phyloP scores from a whole-genome alignment of 2,113 vertebrate species.

The Xiphophorus couchianus region DNA sequence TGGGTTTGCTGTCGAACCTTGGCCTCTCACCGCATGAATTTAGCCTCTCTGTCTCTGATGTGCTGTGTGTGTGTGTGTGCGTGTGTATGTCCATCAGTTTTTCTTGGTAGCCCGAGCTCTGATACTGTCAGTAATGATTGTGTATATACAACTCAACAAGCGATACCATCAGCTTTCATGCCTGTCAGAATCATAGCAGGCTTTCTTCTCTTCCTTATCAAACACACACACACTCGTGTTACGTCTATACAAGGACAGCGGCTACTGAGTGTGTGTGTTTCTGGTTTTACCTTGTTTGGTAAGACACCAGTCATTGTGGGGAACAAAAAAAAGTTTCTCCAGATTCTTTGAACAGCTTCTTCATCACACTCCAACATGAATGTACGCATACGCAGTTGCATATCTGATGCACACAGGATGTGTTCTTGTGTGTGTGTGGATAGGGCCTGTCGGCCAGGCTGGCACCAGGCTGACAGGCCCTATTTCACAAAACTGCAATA shows the following conservation, averaged over 20 bases:
- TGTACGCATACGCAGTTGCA: no score
- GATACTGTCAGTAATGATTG: slow-evolving; percentile 24
- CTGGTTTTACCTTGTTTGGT: no score
- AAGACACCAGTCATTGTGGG: no score
- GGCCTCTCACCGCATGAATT: slow-evolving; percentile 7
- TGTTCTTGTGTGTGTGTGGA: no score
- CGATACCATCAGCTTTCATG: slow-evolving; percentile 37
- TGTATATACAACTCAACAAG: slow-evolving; percentile 13
- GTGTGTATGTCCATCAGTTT: slow-evolving; percentile 31
- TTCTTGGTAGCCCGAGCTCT: slow-evolving; percentile 37
- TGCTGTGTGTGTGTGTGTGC: slow-evolving; percentile 21
- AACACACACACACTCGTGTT: slow-evolving; percentile 16
- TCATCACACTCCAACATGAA: no score
- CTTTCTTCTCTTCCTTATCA: slow-evolving; percentile 9
- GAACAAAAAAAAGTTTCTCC: no score
- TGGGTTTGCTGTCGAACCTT: slow-evolving; percentile 19
- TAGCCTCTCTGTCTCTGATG: slow-evolving; percentile 2
- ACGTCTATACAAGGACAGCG: slow-evolving; percentile 32
- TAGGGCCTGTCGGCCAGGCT: no score
- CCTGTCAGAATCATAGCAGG: slow-evolving; percentile 24
- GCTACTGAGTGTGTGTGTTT: background rate
- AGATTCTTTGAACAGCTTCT: no score
- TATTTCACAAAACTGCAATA: no score
- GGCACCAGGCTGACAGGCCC: no score
- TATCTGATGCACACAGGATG: no score